These are phyloP conservation scores for Thereva nobilitata DNA, from an alignment of 2,888 invertebrate species.

Conservation along the genomic window DNA sequence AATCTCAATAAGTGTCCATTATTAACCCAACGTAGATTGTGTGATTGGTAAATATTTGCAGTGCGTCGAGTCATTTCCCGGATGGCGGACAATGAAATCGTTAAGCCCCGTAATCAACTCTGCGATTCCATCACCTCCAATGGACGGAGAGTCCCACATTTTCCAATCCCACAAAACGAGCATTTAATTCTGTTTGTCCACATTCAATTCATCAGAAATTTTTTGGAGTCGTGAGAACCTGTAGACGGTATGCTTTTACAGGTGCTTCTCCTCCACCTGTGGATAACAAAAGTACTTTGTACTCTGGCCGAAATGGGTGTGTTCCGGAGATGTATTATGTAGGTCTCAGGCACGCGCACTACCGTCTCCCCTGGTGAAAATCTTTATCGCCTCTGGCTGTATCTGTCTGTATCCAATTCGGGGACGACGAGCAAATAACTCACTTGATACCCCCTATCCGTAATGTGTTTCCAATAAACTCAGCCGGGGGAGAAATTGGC, in stretches of 20 bases:
- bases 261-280: constrained; percentile 22
- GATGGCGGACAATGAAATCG: too few relatives aligned
- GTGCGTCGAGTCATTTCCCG: too few relatives aligned
- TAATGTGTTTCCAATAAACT: constrained; percentile 35
- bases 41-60: too few relatives aligned
- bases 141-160: neutral
- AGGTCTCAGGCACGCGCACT: constrained; percentile 27
- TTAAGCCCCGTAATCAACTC: too few relatives aligned
- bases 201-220: constrained; percentile 27
- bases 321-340: constrained; percentile 13
- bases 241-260: neutral
- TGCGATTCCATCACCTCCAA: neutral
- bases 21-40: too few relatives aligned
- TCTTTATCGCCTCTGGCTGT: neutral
- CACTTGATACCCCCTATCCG: constrained; percentile 32
- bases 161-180: constrained; percentile 23
- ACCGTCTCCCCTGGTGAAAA: neutral
- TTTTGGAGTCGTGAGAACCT: constrained; percentile 22
- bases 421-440: constrained; percentile 30
- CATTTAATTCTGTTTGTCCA: constrained; percentile 32
- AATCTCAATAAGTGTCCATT: too few relatives aligned
- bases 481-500: constrained; percentile 31
- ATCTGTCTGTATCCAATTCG: constrained; percentile 6
- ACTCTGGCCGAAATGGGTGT: constrained; percentile 23
- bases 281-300: constrained; percentile 21